Base-by-base conservation (phyloP, 2,113 vertebrate genomes). In the Eolophus roseicapilla region DNA sequence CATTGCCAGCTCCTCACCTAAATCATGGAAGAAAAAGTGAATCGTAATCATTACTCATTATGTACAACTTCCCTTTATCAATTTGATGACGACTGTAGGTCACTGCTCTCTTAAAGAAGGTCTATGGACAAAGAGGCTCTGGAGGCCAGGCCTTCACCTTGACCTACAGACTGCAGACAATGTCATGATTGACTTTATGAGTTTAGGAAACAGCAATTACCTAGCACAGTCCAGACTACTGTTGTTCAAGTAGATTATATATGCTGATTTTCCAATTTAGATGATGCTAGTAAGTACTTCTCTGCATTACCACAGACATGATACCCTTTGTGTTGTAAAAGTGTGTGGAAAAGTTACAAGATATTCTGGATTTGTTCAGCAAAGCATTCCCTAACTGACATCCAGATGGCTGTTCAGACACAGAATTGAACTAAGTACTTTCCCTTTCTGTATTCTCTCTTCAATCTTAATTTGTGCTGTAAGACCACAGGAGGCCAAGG, bases 1-100 rank as follows among this genome's bases (percentile, higher is more conserved):
- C 99, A 99, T 99, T 57, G 99, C 98, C 93, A 99, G 91, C 96
- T 99, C 99, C 95, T 99, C 99, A 62, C 99, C 99, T 99, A 94
- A 84, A 90, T 15, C 37, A 74, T 83, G 31, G 63, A 88, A 14
- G n/a, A 68, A 68, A 74, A 84, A 68, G 23, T 41, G 16, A 86
- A 93, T 27, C 5, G 3, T 7, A 83, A 62, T 41, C 25, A 68
- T 59, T 35, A 86, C 21, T 62, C 44, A 70, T 27, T 82, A 52
- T 1, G 1, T 43, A 44, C 17, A 81, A 52, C 33, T 87, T 69
- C 14, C 55, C 35, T 59, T 80, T 71, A 75, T 23, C 25, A 31
- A 20, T 46, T 37, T 85, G 53, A 67, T 44, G 27, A 49, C 0
- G 5, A 65, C 27, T 37, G 7, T 3, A 84, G 20, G 35, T 29